These are phyloP conservation scores for Peromyscus eremicus DNA, from an alignment of 2,797 vertebrate genomes.

Conservation along the genomic window DNA sequence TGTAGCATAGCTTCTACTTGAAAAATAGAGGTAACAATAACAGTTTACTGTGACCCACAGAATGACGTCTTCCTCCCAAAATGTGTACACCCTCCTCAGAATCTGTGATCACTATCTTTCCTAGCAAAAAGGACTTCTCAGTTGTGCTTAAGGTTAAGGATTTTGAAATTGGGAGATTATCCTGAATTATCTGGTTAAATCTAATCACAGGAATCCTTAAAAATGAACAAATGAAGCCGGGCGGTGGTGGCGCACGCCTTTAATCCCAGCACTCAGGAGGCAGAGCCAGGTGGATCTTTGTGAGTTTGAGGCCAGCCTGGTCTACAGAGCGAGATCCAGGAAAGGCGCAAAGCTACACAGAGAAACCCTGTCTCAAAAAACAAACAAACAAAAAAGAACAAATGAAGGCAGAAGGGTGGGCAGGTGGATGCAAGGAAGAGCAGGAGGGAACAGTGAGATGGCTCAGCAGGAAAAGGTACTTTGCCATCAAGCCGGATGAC, in stretches of 20 bases:
- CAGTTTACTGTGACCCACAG: background rate
- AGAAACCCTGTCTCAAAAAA: too few species aligned
- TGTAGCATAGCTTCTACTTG: background rate
- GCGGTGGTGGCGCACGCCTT: too few species aligned
- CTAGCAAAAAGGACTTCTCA: background rate
- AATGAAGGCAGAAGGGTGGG: background rate
- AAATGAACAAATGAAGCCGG: background rate
- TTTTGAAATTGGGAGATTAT: background rate
- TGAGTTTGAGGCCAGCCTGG: too few species aligned
- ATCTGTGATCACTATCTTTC: background rate
- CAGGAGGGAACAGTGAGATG: background rate
- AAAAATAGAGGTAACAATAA: background rate
- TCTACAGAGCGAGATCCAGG: too few species aligned
- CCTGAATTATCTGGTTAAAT: background rate
- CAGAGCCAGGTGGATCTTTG: too few species aligned
- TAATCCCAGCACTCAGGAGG: too few species aligned
- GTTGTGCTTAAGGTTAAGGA: background rate
- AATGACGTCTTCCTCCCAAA: background rate
- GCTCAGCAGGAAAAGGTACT: background rate
- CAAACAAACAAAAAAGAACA: background rate
- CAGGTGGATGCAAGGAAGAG: background rate
- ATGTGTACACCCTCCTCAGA: background rate
- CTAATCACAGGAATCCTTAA: background rate
- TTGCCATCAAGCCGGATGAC: background rate
- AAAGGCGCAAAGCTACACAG: too few species aligned